Conservation (phyloP, 23 tunicate genomes). For the Halocynthia aurantium region DNA sequence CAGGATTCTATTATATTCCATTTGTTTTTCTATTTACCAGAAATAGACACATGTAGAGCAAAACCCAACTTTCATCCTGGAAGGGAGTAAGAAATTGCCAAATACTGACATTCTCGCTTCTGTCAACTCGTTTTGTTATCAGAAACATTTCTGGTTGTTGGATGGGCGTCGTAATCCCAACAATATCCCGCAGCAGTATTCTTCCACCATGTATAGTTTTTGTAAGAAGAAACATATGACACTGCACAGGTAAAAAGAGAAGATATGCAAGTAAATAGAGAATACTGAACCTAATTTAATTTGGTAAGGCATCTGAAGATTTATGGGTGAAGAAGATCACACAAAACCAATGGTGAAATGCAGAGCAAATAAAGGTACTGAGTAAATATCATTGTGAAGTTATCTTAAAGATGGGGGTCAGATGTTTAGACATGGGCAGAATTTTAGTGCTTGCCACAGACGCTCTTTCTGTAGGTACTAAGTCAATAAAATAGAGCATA, state of each 20-base stretch:
- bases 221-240: conserved; percentile 43
- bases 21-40: conserved; percentile 17
- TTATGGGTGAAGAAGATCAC: neutral
- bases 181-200: conserved; percentile 18
- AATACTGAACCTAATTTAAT: neutral
- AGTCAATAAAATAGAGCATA: neutral
- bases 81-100: conserved; percentile 63
- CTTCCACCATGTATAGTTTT: conserved; percentile 35
- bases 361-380: neutral
- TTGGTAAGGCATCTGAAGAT: neutral
- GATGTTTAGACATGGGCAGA: neutral
- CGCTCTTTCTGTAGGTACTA: neutral
- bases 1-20: neutral
- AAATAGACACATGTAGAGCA: conserved; percentile 36
- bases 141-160: conserved; percentile 30
- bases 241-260: conserved; percentile 10
- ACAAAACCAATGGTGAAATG: neutral
- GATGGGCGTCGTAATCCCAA: conserved; percentile 24
- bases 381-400: neutral
- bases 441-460: neutral
- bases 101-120: conserved; percentile 42
- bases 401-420: neutral
- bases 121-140: conserved; percentile 42
- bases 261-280: neutral
- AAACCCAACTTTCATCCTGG: conserved; percentile 44